Percentiles rank a stretch among this genome's conserved stretches.
Evolutionary conservation across 2,113 vertebrate genomes (phyloP).

Genomic region (Apistogramma diplotaenia): DNA sequence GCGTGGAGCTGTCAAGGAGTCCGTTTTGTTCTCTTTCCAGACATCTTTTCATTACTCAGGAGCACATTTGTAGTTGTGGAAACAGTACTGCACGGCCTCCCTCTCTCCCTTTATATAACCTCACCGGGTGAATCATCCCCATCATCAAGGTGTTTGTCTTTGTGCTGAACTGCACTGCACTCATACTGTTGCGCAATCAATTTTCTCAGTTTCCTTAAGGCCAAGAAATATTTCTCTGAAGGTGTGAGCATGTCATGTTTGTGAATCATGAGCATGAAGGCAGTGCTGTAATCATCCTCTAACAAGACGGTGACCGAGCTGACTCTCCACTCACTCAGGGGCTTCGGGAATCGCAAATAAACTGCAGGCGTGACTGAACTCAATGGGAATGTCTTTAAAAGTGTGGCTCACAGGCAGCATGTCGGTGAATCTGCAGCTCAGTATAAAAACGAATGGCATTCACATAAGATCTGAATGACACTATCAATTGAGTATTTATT

Average conservation of each 20-base stretch:
- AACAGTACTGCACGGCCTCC: neutral
- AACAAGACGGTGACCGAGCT: neutral
- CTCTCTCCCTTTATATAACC: constrained; percentile 18
- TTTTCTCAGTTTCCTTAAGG: neutral
- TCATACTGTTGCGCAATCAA: neutral
- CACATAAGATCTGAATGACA: neutral
- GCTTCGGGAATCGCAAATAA: neutral
- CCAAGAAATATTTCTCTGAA: constrained; percentile 9
- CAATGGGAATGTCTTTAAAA: neutral
- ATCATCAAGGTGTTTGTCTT: constrained; percentile 20
- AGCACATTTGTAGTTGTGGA: neutral
- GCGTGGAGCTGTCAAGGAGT: neutral
- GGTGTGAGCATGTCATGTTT: neutral
- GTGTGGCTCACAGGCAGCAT: neutral
- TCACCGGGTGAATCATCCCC: constrained; percentile 16
- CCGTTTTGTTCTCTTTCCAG: neutral
- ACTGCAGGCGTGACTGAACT: neutral
- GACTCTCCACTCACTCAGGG: neutral
- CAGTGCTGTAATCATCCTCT: neutral
- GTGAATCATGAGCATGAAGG: neutral
- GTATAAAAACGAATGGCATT: neutral
- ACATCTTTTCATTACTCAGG: neutral
- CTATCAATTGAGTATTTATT: too few species aligned
- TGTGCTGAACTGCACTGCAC: neutral
- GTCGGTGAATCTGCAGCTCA: neutral